Evolutionary conservation across 2,888 invertebrate species (phyloP), one percentile per base, ranked within the genome.

Genomic region (Eupsilia transversa): DNA sequence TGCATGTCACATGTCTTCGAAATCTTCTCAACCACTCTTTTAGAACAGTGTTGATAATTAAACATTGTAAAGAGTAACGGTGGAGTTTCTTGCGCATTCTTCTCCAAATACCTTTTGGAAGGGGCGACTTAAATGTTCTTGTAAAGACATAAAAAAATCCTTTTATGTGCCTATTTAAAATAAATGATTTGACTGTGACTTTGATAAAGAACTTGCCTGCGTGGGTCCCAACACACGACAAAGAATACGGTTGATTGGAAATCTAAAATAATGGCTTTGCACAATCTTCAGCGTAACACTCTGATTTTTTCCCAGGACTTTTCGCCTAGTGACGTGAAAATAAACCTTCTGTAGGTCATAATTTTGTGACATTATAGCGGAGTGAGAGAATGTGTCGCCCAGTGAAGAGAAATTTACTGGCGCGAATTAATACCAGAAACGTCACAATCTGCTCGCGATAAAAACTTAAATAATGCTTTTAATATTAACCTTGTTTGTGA

Each of bases 391-490:
- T 76, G 83, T 80, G 79, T 85, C 67, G 78, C 79, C 74, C 74
- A 68, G 69, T 59, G 73, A 76, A 69, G 52, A 59, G 70, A 78
- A 74, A 80, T 82, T 86, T 79, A 87, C 85, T 80, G 72, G 60
- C 54, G 69, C 52, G 68, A 80, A 80, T 77, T 87, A 80, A 84
- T 78, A 74, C 79, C 57, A 70, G 71, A 52, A 60, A 72, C 74
- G 52, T 64, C 65, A 74, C 65, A 75, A 81, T 76, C 74, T 78
- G 72, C 27, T 68, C 35, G 41, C 20, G 79, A 74, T 72, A 76
- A 77, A 78, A 77, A 69, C 49, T 65, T 68, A 74, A 82, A 78
- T 78, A 79, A 75, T 69, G 65, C 46, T 83, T 72, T 68, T 60
- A 74, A 68, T 74, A 57, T 71, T 49, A 63, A 60, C 54, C 60